Percentiles rank a stretch among this genome's conserved stretches.
phyloP scores from a whole-genome alignment of 2,113 vertebrate species.

The Anguilla rostrata region DNA sequence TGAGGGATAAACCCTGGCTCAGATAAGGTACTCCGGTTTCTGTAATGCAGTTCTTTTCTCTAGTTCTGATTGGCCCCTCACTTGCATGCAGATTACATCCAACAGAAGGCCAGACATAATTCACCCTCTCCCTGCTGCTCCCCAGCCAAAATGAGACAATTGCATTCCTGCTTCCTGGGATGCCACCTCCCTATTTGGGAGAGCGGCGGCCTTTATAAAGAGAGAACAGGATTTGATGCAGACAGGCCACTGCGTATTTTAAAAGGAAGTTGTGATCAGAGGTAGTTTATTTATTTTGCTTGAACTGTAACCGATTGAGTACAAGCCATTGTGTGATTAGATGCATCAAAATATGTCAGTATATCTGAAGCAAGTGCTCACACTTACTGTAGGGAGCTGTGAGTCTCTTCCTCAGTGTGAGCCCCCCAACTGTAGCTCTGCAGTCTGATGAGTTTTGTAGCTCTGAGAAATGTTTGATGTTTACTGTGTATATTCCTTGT shows the following conservation, averaged over 20 bases:
- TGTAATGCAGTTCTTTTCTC: not conserved
- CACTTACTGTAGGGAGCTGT: not conserved
- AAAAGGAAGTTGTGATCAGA: conserved; percentile 37
- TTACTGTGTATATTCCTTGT: conserved; percentile 7
- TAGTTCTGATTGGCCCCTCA: not conserved
- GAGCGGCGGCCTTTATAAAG: conserved; percentile 50
- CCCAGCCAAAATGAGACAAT: conserved; percentile 19
- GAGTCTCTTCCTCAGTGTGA: not conserved
- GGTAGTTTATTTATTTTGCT: not conserved
- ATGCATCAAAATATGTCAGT: not conserved
- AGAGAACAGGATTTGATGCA: conserved; percentile 16
- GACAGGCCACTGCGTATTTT: conserved; percentile 32
- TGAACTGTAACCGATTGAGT: not conserved
- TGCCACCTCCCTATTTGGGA: conserved; percentile 35
- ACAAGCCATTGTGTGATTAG: not conserved
- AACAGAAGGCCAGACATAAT: not conserved
- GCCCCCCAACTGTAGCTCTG: not conserved
- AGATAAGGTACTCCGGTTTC: not conserved
- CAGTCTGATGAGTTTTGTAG: not conserved
- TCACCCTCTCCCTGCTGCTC: conserved; percentile 9
- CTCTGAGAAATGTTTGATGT: not conserved
- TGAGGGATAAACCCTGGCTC: not conserved
- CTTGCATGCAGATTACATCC: not conserved
- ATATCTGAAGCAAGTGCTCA: not conserved
- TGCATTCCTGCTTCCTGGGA: conserved; percentile 11